Conservation (phyloP, 1,140 invertebrate species). For the Lucilia cuprina region DNA sequence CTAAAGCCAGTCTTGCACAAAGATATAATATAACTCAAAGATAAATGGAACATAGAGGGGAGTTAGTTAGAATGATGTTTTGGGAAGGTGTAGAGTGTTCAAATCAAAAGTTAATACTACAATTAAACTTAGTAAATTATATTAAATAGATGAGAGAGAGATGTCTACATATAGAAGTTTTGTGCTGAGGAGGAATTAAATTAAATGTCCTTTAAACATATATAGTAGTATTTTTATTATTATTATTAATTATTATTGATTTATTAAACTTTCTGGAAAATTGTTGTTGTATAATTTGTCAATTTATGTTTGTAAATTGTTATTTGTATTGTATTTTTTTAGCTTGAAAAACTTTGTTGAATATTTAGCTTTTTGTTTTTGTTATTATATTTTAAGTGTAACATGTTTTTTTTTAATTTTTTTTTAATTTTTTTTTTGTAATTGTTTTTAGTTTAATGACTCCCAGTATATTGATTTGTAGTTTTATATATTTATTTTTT, state of each 20-base stretch:
- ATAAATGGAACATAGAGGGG: neutral
- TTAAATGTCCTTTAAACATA: no score
- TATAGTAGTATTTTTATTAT: no score
- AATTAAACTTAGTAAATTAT: neutral
- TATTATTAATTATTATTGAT: no score
- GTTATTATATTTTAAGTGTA: neutral
- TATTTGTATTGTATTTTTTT: no score
- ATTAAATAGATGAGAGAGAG: no score
- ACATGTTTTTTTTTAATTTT: neutral
- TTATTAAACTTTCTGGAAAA: no score
- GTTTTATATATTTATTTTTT: neutral
- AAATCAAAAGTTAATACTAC: neutral
- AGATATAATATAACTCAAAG: neutral
- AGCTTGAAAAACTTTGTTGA: no score
- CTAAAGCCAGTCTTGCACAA: neutral
- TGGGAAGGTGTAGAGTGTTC: neutral
- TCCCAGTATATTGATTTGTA: neutral
- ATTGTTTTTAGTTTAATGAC: neutral
- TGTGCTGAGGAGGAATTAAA: no score
- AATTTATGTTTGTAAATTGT: no score
- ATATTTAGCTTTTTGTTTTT: neutral
- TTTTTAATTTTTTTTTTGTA: neutral
- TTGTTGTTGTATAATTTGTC: no score
- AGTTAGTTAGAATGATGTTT: neutral
- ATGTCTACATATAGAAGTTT: no score